Base-by-base conservation (phyloP, 2,888 invertebrate genomes). In the Lepidonotus clava region DNA sequence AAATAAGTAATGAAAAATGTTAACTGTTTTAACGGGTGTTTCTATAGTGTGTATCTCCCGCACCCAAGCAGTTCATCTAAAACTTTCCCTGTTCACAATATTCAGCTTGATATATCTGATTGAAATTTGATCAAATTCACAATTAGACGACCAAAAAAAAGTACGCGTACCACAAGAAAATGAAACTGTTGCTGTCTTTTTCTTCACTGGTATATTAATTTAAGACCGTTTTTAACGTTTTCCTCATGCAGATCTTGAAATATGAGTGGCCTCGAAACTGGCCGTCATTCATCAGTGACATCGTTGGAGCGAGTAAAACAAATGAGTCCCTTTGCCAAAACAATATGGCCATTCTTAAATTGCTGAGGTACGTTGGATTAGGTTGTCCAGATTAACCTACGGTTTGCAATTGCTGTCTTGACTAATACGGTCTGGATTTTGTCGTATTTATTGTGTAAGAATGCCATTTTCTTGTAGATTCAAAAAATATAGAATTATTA, bases 231-330 rank as follows among this genome's bases (percentile, higher is more conserved):
- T 51, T 51, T 51, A 21, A 51, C 51, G 51, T 11, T 51, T 14
- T 24, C 28, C 8, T 67, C 67, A 67, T 93, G 61, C 90, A 96
- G 96, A 99, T 99, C 90, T 95, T 99, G 93, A 99, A 99, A 95
- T 96, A 99, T 92, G 99, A 99, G 95, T 99, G 99, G 99, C 99
- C 99, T 87, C 98, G 98, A 94, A 99, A 99, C 94, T 99, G 99
- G 99, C 98, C 99, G 92, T 97, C 98, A 40, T 99, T 99, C 95
- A 99, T 99, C 92, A 97, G 97, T 92, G 99, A 99, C 94, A 99
- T 99, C 94, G 99, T 99, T 87, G 99, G 99, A 88, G 98, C 99
- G 77, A 98, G 98, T 92, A 98, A 98, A 95, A 99, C 99, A 38
- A 99, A 99, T 94, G 99, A 99, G 95, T 98, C 98, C 92, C 96